Evolutionary conservation across 1,140 invertebrate genomes (phyloP).

Genomic region (Drosophila malerkotliana): DNA sequence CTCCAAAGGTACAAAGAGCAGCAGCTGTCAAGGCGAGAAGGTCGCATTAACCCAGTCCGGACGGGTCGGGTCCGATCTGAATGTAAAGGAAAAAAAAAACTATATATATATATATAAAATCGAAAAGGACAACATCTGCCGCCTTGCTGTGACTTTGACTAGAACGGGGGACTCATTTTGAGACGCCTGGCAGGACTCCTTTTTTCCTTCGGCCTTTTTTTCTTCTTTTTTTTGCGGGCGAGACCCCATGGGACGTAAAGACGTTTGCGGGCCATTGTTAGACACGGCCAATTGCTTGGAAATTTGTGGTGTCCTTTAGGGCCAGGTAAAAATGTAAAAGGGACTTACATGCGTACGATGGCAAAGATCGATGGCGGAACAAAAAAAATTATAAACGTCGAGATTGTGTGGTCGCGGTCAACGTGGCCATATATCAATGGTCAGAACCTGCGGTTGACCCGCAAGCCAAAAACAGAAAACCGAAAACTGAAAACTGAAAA

Average conservation of each 20-base stretch:
- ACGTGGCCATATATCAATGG: conserved; percentile 60
- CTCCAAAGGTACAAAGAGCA: conserved; percentile 38
- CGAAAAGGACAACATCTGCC: conserved; percentile 54
- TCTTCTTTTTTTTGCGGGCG: conserved; percentile 18
- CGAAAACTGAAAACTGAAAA: conserved; percentile 2
- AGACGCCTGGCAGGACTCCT: conserved; percentile 54
- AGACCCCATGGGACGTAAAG: conserved; percentile 24
- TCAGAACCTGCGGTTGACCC: conserved; percentile 42
- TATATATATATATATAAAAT: neutral
- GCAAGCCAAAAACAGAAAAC: conserved; percentile 37
- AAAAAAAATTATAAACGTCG: conserved; percentile 42
- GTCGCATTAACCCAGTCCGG: conserved; percentile 46
- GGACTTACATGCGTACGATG: conserved; percentile 9
- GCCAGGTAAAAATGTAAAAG: conserved; percentile 13
- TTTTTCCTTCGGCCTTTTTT: conserved; percentile 1
- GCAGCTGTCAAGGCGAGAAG: conserved; percentile 68
- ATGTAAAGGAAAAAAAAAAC: conserved; percentile 3
- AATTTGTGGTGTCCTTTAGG: conserved; percentile 65
- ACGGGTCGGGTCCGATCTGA: conserved; percentile 1
- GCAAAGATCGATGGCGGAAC: conserved; percentile 33
- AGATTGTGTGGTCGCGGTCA: conserved; percentile 72
- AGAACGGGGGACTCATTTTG: conserved; percentile 45
- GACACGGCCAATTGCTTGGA: conserved; percentile 76
- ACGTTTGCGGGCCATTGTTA: conserved; percentile 51
- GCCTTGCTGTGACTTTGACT: conserved; percentile 48